Evolutionary conservation across 1,140 invertebrate genomes (phyloP).

Genomic region (Lethocerus indicus): DNA sequence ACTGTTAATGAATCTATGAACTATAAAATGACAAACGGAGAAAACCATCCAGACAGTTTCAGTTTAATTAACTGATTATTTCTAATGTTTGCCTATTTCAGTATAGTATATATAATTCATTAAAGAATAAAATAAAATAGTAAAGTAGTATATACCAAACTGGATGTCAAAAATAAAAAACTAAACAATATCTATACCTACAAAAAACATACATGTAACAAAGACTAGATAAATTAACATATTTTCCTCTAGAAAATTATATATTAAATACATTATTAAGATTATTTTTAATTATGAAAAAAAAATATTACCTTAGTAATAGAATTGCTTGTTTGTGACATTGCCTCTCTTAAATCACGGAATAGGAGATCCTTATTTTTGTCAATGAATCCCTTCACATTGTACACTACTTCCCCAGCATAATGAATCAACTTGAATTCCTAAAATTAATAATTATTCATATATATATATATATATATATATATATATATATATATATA

Average conservation of each 20-base stretch:
- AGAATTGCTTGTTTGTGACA: conserved; percentile 52
- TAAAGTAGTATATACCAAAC: not conserved
- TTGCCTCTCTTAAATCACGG: conserved; percentile 67
- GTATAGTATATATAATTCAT: no score
- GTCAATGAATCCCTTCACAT: conserved; percentile 74
- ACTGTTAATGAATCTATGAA: no score
- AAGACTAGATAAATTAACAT: no score
- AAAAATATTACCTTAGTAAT: conserved; percentile 39
- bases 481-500: not conserved
- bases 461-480: not conserved
- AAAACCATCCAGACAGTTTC: no score
- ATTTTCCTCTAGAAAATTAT: not conserved
- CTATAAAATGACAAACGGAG: no score
- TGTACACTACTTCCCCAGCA: conserved; percentile 83
- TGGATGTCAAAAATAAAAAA: not conserved
- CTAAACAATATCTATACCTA: not conserved
- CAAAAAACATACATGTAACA: no score
- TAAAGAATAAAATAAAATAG: not conserved
- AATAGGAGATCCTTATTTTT: conserved; percentile 90
- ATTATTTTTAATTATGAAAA: not conserved
- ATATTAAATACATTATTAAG: not conserved
- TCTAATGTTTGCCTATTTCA: no score
- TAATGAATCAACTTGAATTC: conserved; percentile 81
- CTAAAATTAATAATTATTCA: conserved; percentile 25
- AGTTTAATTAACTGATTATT: no score